Base-by-base conservation (phyloP, 2,113 vertebrate genomes). In the Phrynosoma platyrhinos region DNA sequence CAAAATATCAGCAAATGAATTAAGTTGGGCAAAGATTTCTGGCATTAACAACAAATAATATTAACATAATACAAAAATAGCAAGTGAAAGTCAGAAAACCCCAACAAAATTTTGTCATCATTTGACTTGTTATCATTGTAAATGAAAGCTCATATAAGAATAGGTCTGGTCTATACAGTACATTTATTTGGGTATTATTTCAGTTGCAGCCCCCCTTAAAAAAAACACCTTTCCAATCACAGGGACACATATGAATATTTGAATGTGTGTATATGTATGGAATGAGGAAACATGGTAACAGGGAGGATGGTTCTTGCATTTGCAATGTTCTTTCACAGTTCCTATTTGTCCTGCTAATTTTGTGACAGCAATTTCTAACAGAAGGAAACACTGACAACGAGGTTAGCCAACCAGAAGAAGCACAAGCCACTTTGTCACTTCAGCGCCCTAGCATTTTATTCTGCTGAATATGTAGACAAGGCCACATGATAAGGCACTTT, bases 81-180 rank as follows among this genome's bases (percentile, higher is more conserved):
- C 76, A 79, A 21, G 2, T 68, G 75, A 52, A 53, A 87, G n/a
- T 72, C 23, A 80, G 74, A 30, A 30, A 85, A 1, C 72, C 16
- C 66, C 66, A 14, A 85, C 14, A 25, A 77, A 52, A 40, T 66
- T 66, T 25, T 78, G 58, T 52, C 53, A 77, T n/a, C 16, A 3
- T 79, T 62, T 85, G 72, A 52, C 69, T 18, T 90, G n/a, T 40
- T 79, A 18, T 72, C 62, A 72, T 40, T 82, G 74, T 82, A 78
- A 78, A 66, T 66, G 40, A 40, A 64, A 23, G 14, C 10, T 25
- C 14, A 4, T 40, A 52, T 32, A 9, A 79, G 27, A 68, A 66
- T 23, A 32, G 55, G 64, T 12, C 62, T 79, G 9, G 42, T 47
- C 27, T 23, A 9, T 20, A 27, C 36, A 68, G 5, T 20, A 27